Conservation (phyloP, 2,888 invertebrate species). For the Caenorhabditis sinica region DNA sequence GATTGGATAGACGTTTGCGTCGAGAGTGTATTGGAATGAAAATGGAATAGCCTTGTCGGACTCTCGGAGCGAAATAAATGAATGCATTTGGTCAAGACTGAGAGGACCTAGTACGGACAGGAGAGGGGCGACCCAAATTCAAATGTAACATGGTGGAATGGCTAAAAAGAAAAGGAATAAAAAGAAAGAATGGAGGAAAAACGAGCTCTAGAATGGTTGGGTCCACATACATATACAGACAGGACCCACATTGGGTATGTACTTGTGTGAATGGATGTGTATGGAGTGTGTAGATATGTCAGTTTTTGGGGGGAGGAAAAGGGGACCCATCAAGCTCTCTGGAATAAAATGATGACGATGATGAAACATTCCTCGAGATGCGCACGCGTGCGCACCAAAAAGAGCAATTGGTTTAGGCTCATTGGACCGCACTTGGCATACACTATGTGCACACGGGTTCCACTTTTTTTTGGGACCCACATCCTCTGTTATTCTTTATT, state of each 20-base stretch:
- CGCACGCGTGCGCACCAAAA: constrained; percentile 57
- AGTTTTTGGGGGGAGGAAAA: constrained; percentile 38
- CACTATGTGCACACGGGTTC: constrained; percentile 62
- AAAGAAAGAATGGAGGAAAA: constrained; percentile 31
- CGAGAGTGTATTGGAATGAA: constrained; percentile 63
- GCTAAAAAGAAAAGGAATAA: constrained; percentile 55
- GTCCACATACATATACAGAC: background rate
- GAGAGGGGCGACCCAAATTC: constrained; percentile 49
- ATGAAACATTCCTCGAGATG: constrained; percentile 60
- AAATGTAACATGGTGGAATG: constrained; percentile 64
- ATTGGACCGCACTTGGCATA: constrained; percentile 64
- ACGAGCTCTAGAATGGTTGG: constrained; percentile 31
- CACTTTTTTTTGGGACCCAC: constrained; percentile 53
- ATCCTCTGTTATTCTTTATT: constrained; percentile 42
- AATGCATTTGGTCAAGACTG: constrained; percentile 54
- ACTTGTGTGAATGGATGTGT: constrained; percentile 35
- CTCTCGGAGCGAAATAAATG: constrained; percentile 53
- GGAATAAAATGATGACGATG: constrained; percentile 57
- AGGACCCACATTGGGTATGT: constrained; percentile 19
- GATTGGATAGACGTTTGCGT: constrained; percentile 38
- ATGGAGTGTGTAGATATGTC: constrained; percentile 40
- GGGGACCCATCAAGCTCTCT: constrained; percentile 25
- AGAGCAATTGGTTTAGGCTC: constrained; percentile 67
- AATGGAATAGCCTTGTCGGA: constrained; percentile 49
- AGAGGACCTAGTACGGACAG: constrained; percentile 26